phyloP scores from a whole-genome alignment of 37 sponge, comb jelly and placozoan genomes.

The Halichondria panicea region DNA sequence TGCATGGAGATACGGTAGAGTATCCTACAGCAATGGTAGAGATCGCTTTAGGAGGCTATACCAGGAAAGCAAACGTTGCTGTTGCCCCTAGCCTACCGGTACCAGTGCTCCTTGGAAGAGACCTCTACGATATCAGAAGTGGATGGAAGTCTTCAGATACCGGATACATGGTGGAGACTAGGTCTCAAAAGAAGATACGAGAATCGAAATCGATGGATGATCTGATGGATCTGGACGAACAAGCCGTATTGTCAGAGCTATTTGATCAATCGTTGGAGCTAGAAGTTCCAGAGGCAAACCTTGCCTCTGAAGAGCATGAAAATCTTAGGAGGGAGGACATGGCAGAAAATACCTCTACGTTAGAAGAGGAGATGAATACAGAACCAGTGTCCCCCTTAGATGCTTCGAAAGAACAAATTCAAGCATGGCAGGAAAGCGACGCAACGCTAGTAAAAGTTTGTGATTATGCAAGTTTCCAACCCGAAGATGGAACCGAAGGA shows the following conservation, averaged over 20 bases:
- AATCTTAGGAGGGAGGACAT: too few relatives aligned
- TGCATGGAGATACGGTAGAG: slow-evolving; percentile 12
- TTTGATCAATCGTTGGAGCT: too few relatives aligned
- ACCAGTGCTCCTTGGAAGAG: slow-evolving; percentile 6
- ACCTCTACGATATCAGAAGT: slow-evolving; percentile 1
- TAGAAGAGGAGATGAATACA: not conserved
- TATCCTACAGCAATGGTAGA: slow-evolving; percentile 32
- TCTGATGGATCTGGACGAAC: slow-evolving; percentile 1
- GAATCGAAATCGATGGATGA: too few relatives aligned
- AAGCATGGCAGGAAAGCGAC: not conserved
- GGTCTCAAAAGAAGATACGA: not conserved
- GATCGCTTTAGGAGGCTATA: not conserved
- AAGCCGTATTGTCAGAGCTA: too few relatives aligned
- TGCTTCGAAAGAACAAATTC: not conserved
- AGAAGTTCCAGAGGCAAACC: not conserved
- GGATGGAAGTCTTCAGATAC: too few relatives aligned
- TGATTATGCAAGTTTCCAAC: not conserved
- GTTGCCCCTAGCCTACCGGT: slow-evolving; percentile 22
- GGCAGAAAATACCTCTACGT: not conserved
- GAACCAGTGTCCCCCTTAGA: not conserved
- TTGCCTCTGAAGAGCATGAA: not conserved
- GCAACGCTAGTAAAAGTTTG: not conserved
- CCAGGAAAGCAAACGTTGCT: not conserved
- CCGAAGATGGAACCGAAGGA: not conserved
- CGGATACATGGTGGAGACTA: not conserved